Base-by-base conservation (phyloP, 2,888 invertebrate genomes). In the Epinotia ramella region DNA sequence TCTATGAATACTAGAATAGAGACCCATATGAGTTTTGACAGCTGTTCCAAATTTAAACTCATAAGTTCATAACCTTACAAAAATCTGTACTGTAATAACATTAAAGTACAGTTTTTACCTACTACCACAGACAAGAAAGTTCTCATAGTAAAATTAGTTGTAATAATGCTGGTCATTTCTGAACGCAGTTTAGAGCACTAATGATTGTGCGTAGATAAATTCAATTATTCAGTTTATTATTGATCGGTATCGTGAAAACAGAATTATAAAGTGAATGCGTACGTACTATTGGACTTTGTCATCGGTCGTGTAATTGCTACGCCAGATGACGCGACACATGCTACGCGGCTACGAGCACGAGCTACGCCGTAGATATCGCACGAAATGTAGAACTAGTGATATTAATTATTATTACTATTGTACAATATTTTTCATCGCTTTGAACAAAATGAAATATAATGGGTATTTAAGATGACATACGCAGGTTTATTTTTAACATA, bases 241-340 rank as follows among this genome's bases (percentile, higher is more conserved):
- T 53, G 16, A 65, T 60, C 28, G 57, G 62, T 44, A 57, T 12
- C 18, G 28, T 46, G 56, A 28, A 63, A n/a, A 57, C 16, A 28
- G 57, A 11, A 40, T 73, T 57, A 13, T 9, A 57, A n/a, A 16
- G n/a, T 69, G 59, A 69, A 20, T 57, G 44, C 60, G 24, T 18
- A 67, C n/a, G 59, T 66, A 76, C 60, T 75, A 65, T 66, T 18
- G 33, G 62, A 63, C 63, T 73, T 76, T 82, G 87, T 88, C 86
- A 88, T 88, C 87, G 88, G 86, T 83, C 84, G 79, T 83, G 89
- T 90, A 89, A 91, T 91, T 91, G 87, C 89, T 81, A 86, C 86
- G 86, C 85, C 91, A 89, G 87, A 88, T 90, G 91, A 86, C 88
- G 86, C 86, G 82, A 84, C 86, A 86, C 84, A 83, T 86, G 86